Conservation (phyloP, 2,113 vertebrate genomes). For the Hirundichthys speculiger region DNA sequence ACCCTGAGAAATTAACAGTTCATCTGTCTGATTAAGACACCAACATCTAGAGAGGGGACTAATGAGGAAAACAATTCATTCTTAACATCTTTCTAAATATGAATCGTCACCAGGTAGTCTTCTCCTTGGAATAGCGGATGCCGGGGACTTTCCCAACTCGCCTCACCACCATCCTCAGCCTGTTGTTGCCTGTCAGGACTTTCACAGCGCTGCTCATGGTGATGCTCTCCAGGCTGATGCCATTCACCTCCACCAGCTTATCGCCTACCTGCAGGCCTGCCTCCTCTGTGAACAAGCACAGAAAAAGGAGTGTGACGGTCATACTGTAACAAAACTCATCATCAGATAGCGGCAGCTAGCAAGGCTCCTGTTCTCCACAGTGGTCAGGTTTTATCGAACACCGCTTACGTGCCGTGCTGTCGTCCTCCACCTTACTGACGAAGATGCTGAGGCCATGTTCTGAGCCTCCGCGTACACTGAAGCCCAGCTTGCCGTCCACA, state of each 20-base stretch:
- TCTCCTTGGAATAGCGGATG: conserved; percentile 96
- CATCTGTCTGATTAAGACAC: not conserved
- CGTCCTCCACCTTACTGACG: conserved; percentile 94
- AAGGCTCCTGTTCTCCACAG: not conserved
- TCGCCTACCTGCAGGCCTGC: conserved; percentile 90
- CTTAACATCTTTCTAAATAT: not conserved
- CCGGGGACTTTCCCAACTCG: conserved; percentile 93
- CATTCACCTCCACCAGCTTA: conserved; percentile 94
- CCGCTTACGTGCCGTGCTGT: conserved; percentile 87
- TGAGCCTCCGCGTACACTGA: conserved; percentile 91
- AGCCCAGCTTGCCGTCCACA: conserved; percentile 87
- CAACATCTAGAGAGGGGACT: not conserved
- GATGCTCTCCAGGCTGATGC: conserved; percentile 92
- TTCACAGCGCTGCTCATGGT: conserved; percentile 94
- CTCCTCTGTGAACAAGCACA: conserved; percentile 78
- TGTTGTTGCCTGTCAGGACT: conserved; percentile 90
- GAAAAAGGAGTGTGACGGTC: not conserved
- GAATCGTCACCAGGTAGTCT: conserved; percentile 88
- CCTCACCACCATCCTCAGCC: conserved; percentile 92
- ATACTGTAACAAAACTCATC: not conserved
- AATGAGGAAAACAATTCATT: not conserved
- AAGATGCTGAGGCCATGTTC: conserved; percentile 96
- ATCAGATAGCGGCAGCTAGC: no score
- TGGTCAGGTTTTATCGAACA: no score
- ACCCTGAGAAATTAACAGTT: conserved; percentile 80